These are phyloP conservation scores for Pygmarrhopalites habei DNA, from an alignment of 1,140 invertebrate genomes.

Conservation along the genomic window DNA sequence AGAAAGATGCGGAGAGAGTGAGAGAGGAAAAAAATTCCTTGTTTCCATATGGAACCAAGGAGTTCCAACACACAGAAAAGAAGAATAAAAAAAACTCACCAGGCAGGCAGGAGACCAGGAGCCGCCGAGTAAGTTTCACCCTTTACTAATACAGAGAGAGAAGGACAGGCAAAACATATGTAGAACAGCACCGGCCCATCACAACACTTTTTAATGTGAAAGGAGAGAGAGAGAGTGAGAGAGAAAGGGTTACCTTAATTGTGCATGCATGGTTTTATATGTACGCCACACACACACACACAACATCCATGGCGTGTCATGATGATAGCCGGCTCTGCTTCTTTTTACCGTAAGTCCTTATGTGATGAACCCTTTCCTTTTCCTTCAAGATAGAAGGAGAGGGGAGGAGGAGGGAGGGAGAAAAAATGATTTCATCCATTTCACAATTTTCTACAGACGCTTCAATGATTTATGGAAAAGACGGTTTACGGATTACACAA, in stretches of 20 bases:
- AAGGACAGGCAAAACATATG: too few relatives aligned
- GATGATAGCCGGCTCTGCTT: too few relatives aligned
- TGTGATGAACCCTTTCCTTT: too few relatives aligned
- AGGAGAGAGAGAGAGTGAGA: slow-evolving; percentile 4
- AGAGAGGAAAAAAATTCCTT: background rate
- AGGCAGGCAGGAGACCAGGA: background rate
- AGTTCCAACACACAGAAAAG: too few relatives aligned
- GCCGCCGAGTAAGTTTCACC: background rate
- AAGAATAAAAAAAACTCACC: too few relatives aligned
- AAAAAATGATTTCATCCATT: slow-evolving; percentile 13
- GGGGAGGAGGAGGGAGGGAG: too few relatives aligned
- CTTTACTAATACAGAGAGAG: too few relatives aligned
- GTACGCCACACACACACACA: too few relatives aligned
- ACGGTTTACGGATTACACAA: background rate
- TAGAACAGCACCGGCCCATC: background rate
- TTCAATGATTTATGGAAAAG: slow-evolving; percentile 27
- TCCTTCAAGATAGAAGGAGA: too few relatives aligned
- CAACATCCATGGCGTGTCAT: too few relatives aligned
- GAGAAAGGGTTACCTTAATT: slow-evolving; percentile 8
- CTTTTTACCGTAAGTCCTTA: too few relatives aligned
- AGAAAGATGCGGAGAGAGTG: too few relatives aligned
- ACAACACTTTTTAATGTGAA: background rate
- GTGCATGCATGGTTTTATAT: background rate
- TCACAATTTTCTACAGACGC: slow-evolving; percentile 5
- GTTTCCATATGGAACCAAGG: background rate